phyloP scores from a whole-genome alignment of 2,113 vertebrate genomes.

The Lagenorhynchus albirostris region DNA sequence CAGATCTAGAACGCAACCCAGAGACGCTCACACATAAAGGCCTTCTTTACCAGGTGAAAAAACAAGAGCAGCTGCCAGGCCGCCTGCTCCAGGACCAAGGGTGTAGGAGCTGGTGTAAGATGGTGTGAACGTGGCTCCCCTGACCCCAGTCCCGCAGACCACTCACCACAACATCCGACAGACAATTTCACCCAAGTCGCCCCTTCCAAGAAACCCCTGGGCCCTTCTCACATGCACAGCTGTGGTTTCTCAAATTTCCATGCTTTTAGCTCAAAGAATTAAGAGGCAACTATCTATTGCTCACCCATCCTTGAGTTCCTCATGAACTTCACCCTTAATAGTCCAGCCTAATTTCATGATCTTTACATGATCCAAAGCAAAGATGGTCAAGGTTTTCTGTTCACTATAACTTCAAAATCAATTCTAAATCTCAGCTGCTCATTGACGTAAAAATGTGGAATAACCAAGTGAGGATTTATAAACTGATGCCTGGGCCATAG shows the following conservation, averaged over 20 bases:
- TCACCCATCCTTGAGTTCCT: too few relatives aligned
- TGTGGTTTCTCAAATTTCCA: not conserved
- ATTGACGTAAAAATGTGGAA: fast-evolving
- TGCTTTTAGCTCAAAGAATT: not conserved
- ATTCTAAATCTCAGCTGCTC: not conserved
- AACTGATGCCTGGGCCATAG: fast-evolving
- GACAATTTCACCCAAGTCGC: not conserved
- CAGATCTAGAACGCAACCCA: not conserved
- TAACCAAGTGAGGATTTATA: not conserved
- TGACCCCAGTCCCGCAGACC: not conserved
- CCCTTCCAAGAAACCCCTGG: fast-evolving
- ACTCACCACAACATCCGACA: too few relatives aligned
- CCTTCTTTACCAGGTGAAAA: not conserved
- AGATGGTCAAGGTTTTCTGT: not conserved
- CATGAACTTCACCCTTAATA: fast-evolving
- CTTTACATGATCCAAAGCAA: not conserved
- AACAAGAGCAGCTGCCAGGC: not conserved
- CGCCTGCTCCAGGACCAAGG: not conserved
- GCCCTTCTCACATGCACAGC: fast-evolving
- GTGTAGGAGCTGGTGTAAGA: not conserved
- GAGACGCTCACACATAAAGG: fast-evolving
- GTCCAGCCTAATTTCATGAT: too few relatives aligned
- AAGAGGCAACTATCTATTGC: not conserved
- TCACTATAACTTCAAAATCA: fast-evolving
- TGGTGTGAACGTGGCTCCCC: not conserved